These are phyloP conservation scores for Brachionus rotundiformis DNA, from an alignment of 1,140 invertebrate species.

Conservation along the genomic window DNA sequence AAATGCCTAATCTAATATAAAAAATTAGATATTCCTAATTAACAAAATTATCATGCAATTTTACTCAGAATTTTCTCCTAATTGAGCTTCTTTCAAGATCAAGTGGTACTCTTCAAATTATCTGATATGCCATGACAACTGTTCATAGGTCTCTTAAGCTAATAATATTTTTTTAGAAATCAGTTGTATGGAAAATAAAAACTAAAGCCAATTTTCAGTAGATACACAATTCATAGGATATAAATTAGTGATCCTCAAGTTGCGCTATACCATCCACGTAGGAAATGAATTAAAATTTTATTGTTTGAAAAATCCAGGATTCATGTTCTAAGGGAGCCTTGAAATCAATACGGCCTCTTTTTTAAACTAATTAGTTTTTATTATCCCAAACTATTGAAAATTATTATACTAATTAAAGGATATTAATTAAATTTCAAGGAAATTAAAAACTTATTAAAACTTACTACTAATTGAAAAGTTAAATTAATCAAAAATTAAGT, in stretches of 20 bases:
- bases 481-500: neutral
- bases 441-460: slow-evolving; percentile 22
- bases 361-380: neutral
- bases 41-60: neutral
- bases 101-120: neutral
- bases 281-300: neutral
- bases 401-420: slow-evolving; percentile 6
- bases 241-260: neutral
- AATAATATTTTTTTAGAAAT: neutral
- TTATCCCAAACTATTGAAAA: neutral
- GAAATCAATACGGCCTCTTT: neutral
- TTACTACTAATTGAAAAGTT: neutral
- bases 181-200: too few relatives aligned
- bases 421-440: slow-evolving; percentile 4
- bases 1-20: neutral
- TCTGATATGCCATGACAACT: neutral
- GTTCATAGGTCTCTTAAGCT: neutral
- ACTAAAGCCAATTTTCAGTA: too few relatives aligned
- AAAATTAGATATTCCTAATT: slow-evolving; percentile 18
- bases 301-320: neutral
- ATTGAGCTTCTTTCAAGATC: neutral
- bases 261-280: neutral
- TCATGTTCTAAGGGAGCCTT: neutral
- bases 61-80: neutral
- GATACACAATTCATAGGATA: too few relatives aligned